phyloP scores from a whole-genome alignment of 53 echinoderm and acorn worm genomes.

The Echinarachnius parma region DNA sequence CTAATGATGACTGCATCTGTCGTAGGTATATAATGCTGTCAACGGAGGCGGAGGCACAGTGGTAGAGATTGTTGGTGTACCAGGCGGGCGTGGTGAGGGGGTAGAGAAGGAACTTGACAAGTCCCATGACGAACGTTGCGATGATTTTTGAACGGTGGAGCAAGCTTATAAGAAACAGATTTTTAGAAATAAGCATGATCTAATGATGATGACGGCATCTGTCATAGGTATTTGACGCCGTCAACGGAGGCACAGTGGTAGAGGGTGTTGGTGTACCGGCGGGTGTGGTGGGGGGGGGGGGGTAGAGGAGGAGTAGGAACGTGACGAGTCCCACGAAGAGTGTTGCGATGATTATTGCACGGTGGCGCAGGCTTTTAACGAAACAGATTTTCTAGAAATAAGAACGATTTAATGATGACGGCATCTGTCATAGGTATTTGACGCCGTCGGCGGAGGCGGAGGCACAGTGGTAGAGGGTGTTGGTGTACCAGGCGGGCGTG shows the following conservation, averaged over 20 bases:
- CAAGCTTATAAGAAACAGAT: no score
- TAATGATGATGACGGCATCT: no score
- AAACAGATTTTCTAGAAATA: no score
- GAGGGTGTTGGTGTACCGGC: constrained; percentile 48
- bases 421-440: neutral
- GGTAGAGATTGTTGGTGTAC: constrained; percentile 49
- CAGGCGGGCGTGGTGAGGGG: constrained; percentile 70
- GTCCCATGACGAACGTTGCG: constrained; percentile 60
- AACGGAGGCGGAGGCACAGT: no score
- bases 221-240: neutral
- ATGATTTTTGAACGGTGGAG: constrained; percentile 72
- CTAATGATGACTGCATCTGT: no score
- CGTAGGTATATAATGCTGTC: no score
- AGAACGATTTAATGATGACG: no score
- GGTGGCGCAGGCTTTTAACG: no score
- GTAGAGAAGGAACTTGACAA: constrained; percentile 67
- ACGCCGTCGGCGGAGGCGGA: neutral
- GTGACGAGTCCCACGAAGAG: constrained; percentile 65
- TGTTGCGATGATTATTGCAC: constrained; percentile 63
- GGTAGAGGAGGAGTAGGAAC: constrained; percentile 70
- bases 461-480: constrained; percentile 23
- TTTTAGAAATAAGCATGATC: no score
- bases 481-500: constrained; percentile 59
- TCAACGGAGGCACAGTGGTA: constrained; percentile 10
- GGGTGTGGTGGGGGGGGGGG: constrained; percentile 65